Evolutionary conservation across 2,113 vertebrate genomes (phyloP), one percentile per base, ranked within the genome.

Genomic region (Dolichallabes microphthalmus): DNA sequence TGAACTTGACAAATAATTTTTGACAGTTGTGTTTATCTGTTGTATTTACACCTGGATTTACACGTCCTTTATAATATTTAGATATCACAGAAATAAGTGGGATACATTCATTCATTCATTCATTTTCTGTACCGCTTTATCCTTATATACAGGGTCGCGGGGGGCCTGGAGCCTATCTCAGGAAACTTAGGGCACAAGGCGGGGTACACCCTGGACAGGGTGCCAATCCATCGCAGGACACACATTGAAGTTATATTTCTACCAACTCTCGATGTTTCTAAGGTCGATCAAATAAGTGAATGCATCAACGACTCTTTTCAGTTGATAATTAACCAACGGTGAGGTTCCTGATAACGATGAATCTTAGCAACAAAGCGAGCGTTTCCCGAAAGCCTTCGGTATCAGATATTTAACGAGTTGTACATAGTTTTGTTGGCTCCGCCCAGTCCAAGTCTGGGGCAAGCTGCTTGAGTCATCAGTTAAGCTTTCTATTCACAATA

Each of bases 1-100:
- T 93, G 92, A 94, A 15, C 92, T 93, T 93, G 92, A 93, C 91
- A 88, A 89, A 88, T 84, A 88, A n/a, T n/a, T n/a, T n/a, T n/a
- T n/a, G n/a, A n/a, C n/a, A n/a, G n/a, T n/a, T n/a, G n/a, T n/a
- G 88, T 85, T 88, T 88, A 88, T 90, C 86, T 87, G 85, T 89
- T 88, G 85, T 92, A 89, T 92, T 93, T 91, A 91, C 90, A 89
- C 81, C 88, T 85, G 11, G 64, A 68, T 87, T 93, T 93, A 91
- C 90, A 76, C 90, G 71, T 83, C 83, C 87, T 88, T 88, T 77
- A 30, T 86, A 13, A 50, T 74, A 11, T 19, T 35, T 15, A 68
- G 13, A 68, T 71, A n/a, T 71, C 68, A 71, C 17, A 4, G 19
- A 71, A 68, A 39, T 35, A 4, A 39, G 2, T 7, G 15, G 30